Evolutionary conservation across 2,888 invertebrate species (phyloP).

Genomic region (Loripinus fragilis): DNA sequence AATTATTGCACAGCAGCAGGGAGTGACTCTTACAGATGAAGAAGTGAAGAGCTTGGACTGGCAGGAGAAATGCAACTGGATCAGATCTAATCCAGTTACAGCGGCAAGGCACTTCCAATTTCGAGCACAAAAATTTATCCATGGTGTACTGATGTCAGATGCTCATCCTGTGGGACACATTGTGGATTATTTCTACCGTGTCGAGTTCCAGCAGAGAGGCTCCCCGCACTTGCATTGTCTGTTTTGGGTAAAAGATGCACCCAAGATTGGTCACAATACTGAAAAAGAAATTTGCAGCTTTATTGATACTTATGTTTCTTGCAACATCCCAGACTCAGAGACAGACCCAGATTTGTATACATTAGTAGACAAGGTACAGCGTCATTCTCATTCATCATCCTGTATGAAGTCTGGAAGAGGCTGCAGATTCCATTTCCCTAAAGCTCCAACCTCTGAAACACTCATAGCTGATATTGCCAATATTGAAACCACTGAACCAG

Average conservation of each 20-base stretch:
- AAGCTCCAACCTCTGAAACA: conserved; percentile 2
- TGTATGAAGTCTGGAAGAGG: conserved; percentile 7
- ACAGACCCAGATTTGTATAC: background rate
- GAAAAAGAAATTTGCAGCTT: conserved; percentile 34
- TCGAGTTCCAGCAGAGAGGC: conserved; percentile 39
- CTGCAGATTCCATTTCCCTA: conserved; percentile 26
- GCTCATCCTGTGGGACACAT: conserved; percentile 31
- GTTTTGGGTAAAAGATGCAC: conserved; percentile 37
- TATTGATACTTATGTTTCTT: conserved; percentile 33
- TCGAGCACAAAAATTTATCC: conserved; percentile 40
- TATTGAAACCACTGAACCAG: background rate
- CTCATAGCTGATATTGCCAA: background rate
- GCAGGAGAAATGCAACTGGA: conserved; percentile 38
- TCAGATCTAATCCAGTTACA: conserved; percentile 50
- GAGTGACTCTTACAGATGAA: conserved; percentile 23
- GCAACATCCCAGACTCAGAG: conserved; percentile 31
- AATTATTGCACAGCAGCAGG: conserved; percentile 32
- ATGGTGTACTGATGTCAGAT: conserved; percentile 11
- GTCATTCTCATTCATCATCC: conserved; percentile 21
- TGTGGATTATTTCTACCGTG: conserved; percentile 26
- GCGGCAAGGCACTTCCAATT: conserved; percentile 54
- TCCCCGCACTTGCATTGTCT: conserved; percentile 19
- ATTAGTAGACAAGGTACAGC: conserved; percentile 8
- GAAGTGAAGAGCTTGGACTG: conserved; percentile 44
- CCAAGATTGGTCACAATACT: conserved; percentile 7